Evolutionary conservation across 2,113 vertebrate species (phyloP), one percentile per base, ranked within the genome.

Genomic region (Lanius ludovicianus): DNA sequence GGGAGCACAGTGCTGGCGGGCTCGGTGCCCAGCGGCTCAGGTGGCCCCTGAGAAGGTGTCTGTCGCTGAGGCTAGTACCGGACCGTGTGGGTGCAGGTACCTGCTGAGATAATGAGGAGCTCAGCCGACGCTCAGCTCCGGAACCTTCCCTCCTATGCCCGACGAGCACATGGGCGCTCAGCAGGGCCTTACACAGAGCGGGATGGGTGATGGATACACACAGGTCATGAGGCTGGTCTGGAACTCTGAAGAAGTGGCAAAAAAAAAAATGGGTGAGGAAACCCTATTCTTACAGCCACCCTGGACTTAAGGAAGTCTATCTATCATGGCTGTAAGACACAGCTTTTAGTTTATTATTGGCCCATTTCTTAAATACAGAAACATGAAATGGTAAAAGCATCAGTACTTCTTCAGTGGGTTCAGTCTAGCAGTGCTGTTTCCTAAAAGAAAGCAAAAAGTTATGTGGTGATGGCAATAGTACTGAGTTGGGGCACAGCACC

Each of bases 171-270:
- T 2, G 5, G 46, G 37, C 8, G 0, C n/a, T 27, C 41, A 11
- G 28, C 1, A 23, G 33, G 33, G 24, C 14, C 4, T 0, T 4
- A 4, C 3, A 0, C 22, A 5, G 2, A 2, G 15, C 31, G 7
- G 33, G 37, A 2, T 28, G 22, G n/a, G 28, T 2, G 62, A 20
- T 37, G 75, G 70, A 9, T 9, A 5, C 31, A 2, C 25, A 1
- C 22, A 2, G 39, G 30, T 20, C 2, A 0, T 5, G 50, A 82
- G 28, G 47, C 13, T 22, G 47, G 19, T 20, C 67, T 14, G 13
- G 37, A 67, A 35, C 44, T 12, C 7, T 52, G 57, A 50, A 59
- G 53, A 33, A 30, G 17, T 49, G 10, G 0, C 28, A 11, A 59
- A 70, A 37, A 37, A 37, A 69, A 39, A 37, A 23, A 22, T 17